phyloP scores from a whole-genome alignment of 1,140 invertebrate genomes.

The Frieseomelitta varia region DNA sequence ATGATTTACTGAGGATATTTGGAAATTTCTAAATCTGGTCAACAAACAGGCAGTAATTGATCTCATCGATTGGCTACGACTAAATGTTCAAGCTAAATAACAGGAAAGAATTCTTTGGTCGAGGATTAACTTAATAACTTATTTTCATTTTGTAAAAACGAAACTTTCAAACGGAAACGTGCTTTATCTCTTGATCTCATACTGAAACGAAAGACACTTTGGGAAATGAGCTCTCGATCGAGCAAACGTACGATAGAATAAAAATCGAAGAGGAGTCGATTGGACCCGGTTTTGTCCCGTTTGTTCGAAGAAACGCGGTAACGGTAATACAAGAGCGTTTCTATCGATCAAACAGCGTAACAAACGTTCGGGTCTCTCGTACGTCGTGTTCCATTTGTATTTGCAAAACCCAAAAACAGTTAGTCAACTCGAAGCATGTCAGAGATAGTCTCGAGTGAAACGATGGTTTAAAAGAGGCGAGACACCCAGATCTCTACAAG shows the following conservation, averaged over 20 bases:
- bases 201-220: neutral
- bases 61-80: too few species aligned
- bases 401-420: too few species aligned
- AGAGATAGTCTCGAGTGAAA: neutral
- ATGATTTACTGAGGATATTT: too few species aligned
- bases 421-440: neutral
- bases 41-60: too few species aligned
- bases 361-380: neutral
- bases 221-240: too few species aligned
- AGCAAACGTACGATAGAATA: neutral
- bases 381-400: neutral
- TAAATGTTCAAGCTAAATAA: too few species aligned
- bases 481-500: neutral
- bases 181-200: neutral
- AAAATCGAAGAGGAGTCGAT: neutral
- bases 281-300: neutral
- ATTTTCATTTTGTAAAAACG: too few species aligned
- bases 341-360: slow-evolving; percentile 23
- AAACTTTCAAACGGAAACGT: too few species aligned
- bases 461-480: neutral
- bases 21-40: neutral
- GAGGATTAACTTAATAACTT: too few species aligned
- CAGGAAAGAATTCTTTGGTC: neutral
- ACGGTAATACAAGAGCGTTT: slow-evolving; percentile 10
- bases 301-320: neutral